Percentiles rank a stretch among this genome's conserved stretches.
Conservation (phyloP, 2,113 vertebrate genomes). For the Pagrus major region DNA sequence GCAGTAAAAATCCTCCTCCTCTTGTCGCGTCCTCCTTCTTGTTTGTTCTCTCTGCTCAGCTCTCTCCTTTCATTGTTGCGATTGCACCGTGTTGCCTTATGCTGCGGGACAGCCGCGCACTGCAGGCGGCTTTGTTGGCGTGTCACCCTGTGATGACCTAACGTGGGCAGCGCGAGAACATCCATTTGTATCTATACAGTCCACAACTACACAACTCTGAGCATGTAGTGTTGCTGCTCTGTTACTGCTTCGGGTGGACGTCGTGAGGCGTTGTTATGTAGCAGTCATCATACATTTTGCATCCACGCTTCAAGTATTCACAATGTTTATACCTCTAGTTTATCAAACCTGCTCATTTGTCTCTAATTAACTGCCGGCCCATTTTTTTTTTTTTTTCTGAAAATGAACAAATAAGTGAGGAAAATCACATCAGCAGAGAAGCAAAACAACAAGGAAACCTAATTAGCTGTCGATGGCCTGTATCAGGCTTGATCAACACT, state of each 20-base stretch:
- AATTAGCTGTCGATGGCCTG: not conserved
- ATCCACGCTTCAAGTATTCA: not conserved
- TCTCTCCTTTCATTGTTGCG: not conserved
- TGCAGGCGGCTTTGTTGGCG: constrained; percentile 51
- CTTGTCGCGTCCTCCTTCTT: not conserved
- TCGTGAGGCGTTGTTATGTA: too few species aligned
- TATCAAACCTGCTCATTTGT: not conserved
- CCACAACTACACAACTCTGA: constrained; percentile 19
- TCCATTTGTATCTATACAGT: constrained; percentile 9
- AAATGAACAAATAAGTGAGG: constrained; percentile 1
- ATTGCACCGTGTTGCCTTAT: constrained; percentile 50
- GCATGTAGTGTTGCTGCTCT: not conserved
- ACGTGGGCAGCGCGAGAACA: constrained; percentile 36
- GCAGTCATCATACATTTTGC: too few species aligned
- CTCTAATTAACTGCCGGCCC: not conserved
- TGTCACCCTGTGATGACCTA: constrained; percentile 51
- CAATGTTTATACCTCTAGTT: not conserved
- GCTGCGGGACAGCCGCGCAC: constrained; percentile 24
- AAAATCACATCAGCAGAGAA: not conserved
- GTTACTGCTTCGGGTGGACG: not conserved
- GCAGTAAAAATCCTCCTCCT: not conserved
- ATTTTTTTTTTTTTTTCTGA: too few species aligned
- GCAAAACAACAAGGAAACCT: not conserved
- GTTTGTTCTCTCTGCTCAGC: not conserved
- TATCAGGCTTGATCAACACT: not conserved